Evolutionary conservation across 2,113 vertebrate genomes (phyloP), one percentile per base, ranked within the genome.

Genomic region (Misgurnus anguillicaudatus): DNA sequence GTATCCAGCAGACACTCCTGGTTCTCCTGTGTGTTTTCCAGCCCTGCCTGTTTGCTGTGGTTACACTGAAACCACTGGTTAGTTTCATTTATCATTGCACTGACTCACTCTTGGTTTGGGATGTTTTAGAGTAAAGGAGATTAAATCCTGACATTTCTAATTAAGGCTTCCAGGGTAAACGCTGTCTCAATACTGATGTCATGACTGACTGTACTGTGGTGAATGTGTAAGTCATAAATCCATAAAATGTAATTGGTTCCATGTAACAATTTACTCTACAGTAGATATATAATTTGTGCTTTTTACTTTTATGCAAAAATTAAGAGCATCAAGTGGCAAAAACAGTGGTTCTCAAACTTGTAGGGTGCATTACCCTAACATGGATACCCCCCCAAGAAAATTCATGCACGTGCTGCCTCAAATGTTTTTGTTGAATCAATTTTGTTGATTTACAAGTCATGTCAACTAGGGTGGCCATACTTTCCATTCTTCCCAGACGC

Each of bases 71-170:
- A 72, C 11, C 53, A 0, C 53, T 42, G 21, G 36, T 38, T 72
- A 4, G 5, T 57, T 58, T 72, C 70, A 41, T 24, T 42, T 14
- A 41, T 42, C n/a, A 42, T 19, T 42, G 53, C 38, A 72, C 36
- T 53, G 53, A 58, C 38, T 9, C 53, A 58, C 11, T 5, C 53
- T 31, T 21, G 38, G 53, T 72, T 72, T 42, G n/a, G 69, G n/a
- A 58, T 42, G 38, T 42, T 71, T 9, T 38, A 6, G 13, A 5
- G 9, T 21, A 14, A 58, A 21, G 0, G 53, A 72, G 53, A 72
- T 57, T 6, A 72, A 72, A 72, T 58, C n/a, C 13, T 58, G 70
- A 42, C n/a, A 3, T 38, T 16, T 41, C 58, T 58, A 41, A 72
- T 72, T 41, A 19, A 41, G n/a, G 19, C n/a, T 55, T 55, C 5